These are phyloP conservation scores for Falco columbarius DNA, from an alignment of 2,797 vertebrate species.

Conservation along the genomic window DNA sequence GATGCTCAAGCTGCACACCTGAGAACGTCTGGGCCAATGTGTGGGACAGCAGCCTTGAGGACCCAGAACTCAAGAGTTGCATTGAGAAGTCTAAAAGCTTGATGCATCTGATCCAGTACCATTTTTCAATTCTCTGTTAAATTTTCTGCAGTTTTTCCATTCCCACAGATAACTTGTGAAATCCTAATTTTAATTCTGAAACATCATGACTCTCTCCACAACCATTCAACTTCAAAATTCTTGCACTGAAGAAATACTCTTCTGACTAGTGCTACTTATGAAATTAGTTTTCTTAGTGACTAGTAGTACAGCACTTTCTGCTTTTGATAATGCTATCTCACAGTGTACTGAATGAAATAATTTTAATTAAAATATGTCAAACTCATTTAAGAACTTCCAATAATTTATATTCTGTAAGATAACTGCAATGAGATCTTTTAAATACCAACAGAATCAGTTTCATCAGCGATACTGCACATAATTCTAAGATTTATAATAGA, in stretches of 20 bases:
- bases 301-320: not conserved
- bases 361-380: not conserved
- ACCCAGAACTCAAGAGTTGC: not conserved
- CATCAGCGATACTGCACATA: not conserved
- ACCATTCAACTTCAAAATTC: not conserved
- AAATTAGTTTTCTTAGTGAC: not conserved
- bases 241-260: not conserved
- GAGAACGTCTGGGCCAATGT: fast-evolving
- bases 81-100: not conserved
- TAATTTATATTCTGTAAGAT: not conserved
- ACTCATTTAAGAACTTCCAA: not conserved
- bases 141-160: not conserved
- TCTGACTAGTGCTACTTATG: not conserved
- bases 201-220: not conserved
- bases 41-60: not conserved
- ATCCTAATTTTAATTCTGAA: not conserved
- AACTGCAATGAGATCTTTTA: not conserved
- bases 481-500: not conserved
- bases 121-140: not conserved
- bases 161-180: not conserved
- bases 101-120: not conserved
- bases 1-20: not conserved
- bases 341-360: not conserved
- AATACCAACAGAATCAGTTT: not conserved
- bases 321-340: not conserved